Evolutionary conservation across 2,113 vertebrate genomes (phyloP).

Genomic region (Paraplagusia blochii): DNA sequence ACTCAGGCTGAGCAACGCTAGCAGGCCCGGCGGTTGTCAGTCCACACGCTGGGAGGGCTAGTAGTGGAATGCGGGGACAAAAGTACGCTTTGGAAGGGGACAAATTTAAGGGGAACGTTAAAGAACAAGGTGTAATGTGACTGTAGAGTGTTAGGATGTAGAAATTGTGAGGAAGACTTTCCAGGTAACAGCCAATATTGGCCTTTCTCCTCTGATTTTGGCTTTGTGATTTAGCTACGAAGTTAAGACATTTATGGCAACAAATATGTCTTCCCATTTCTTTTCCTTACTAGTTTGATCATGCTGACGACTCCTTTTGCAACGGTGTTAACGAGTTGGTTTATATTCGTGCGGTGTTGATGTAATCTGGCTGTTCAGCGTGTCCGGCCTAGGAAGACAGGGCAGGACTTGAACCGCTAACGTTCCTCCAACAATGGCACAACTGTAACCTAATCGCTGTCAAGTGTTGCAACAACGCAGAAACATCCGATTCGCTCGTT

Average conservation of each 20-base stretch:
- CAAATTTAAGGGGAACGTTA: too few species aligned
- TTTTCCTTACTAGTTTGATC: too few species aligned
- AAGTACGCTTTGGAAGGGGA: neutral
- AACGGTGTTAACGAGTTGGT: neutral
- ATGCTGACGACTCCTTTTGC: too few species aligned
- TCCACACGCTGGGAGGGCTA: neutral
- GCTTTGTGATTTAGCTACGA: too few species aligned
- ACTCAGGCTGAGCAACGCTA: constrained; percentile 25
- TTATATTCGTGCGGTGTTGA: neutral
- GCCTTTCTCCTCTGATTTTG: too few species aligned
- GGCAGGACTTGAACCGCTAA: constrained; percentile 33
- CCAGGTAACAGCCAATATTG: too few species aligned
- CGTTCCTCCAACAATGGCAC: constrained; percentile 24
- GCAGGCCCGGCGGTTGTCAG: constrained; percentile 54
- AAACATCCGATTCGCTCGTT: neutral
- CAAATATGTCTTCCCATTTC: too few species aligned
- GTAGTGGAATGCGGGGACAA: neutral
- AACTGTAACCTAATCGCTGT: constrained; percentile 23
- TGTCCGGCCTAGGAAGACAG: constrained; percentile 40
- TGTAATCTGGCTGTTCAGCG: constrained; percentile 1
- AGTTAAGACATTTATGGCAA: too few species aligned
- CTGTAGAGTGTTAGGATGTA: too few species aligned
- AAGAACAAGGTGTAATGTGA: too few species aligned
- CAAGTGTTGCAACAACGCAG: constrained; percentile 10
- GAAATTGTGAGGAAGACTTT: too few species aligned